Evolutionary conservation across 2,113 vertebrate species (phyloP).

Genomic region (Bettongia penicillata): DNA sequence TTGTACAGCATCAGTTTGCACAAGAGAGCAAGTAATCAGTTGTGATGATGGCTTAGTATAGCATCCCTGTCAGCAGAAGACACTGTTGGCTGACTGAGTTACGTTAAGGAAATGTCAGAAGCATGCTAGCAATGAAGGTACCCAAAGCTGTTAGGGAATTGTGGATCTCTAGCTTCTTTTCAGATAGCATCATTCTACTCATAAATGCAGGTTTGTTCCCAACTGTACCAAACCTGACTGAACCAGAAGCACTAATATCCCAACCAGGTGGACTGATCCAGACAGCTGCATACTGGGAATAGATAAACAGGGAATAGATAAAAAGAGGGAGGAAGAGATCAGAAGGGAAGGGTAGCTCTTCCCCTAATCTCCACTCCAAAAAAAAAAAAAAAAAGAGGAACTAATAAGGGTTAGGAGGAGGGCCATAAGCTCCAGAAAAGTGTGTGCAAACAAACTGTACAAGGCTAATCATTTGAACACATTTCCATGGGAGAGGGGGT

Average conservation of each 20-base stretch:
- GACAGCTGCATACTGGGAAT: fast-evolving
- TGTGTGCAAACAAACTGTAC: not conserved
- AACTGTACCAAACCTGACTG: not conserved
- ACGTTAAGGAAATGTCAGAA: not conserved
- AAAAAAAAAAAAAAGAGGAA: no score
- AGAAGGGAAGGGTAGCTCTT: fast-evolving
- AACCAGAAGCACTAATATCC: not conserved
- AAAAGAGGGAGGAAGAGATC: not conserved
- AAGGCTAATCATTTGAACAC: not conserved
- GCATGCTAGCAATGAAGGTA: not conserved
- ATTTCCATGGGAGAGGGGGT: not conserved
- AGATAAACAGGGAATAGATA: not conserved
- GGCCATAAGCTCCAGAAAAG: not conserved
- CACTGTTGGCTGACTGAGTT: not conserved
- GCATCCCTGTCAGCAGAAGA: not conserved
- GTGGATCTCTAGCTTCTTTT: not conserved
- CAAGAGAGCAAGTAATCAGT: not conserved
- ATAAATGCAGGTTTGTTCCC: not conserved
- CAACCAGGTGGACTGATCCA: not conserved
- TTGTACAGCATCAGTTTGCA: not conserved
- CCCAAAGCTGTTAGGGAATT: not conserved
- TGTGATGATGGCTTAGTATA: slow-evolving; percentile 14
- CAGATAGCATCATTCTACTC: not conserved
- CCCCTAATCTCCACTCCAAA: not conserved
- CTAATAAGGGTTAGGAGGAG: not conserved